Conservation (phyloP, 2,797 vertebrate genomes). For the Sebastes steindachneri region DNA sequence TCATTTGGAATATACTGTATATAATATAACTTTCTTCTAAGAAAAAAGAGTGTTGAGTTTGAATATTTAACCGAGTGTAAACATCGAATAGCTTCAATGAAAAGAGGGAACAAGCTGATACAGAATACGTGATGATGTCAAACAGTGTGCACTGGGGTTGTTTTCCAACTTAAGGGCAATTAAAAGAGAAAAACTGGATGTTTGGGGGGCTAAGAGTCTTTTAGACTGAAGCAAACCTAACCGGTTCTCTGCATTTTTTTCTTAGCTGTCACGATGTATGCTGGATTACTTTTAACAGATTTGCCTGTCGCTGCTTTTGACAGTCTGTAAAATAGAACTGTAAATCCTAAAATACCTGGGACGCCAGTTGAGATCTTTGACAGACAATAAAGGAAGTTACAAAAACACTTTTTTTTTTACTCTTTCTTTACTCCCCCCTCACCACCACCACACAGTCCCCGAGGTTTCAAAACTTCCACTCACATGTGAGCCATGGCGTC, state of each 20-base stretch:
- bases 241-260: not conserved
- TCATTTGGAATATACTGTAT: not conserved
- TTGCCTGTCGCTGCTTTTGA: conserved; percentile 31
- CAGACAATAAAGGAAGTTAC: conserved; percentile 36
- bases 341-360: conserved; percentile 39
- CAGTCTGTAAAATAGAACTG: conserved; percentile 41
- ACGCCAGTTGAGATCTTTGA: conserved; percentile 23
- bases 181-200: not conserved
- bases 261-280: not conserved
- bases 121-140: not conserved
- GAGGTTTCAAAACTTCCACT: conserved; percentile 63
- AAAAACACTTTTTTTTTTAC: not conserved
- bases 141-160: not conserved
- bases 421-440: not conserved
- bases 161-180: not conserved
- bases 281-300: conserved; percentile 12
- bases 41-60: not conserved
- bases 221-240: not conserved
- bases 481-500: conserved; percentile 95
- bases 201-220: not conserved
- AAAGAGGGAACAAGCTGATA: not conserved
- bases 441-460: not conserved
- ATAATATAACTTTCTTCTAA: too few species aligned
- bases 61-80: not conserved
- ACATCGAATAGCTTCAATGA: not conserved